These are phyloP conservation scores for Andrena marginata DNA, from an alignment of 2,888 invertebrate genomes.

Conservation along the genomic window DNA sequence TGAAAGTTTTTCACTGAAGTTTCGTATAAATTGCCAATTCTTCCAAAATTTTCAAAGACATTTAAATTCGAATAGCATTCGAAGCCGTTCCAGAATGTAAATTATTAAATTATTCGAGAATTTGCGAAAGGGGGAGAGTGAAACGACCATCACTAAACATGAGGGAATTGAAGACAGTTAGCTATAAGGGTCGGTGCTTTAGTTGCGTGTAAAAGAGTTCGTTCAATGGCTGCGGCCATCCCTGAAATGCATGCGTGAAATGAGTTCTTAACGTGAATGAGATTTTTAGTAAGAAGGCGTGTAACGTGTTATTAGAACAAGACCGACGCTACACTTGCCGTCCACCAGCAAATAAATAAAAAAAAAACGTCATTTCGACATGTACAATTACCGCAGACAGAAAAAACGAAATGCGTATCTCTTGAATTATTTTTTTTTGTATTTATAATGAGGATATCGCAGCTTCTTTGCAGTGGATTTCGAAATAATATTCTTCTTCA, in stretches of 20 bases:
- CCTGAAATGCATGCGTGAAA: conserved; percentile 73
- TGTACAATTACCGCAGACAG: conserved; percentile 16
- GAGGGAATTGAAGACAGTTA: conserved; percentile 35
- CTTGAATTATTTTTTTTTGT: not conserved
- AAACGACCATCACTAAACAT: not conserved
- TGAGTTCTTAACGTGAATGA: conserved; percentile 76
- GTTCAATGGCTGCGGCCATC: conserved; percentile 54
- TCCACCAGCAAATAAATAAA: conserved; percentile 23
- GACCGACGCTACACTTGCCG: conserved; percentile 11
- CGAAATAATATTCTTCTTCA: not conserved
- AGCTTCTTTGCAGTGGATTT: not conserved
- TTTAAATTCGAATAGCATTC: not conserved
- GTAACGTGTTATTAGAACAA: conserved; percentile 63
- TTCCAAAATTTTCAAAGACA: not conserved
- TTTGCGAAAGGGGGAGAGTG: not conserved
- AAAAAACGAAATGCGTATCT: conserved; percentile 6
- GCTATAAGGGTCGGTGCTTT: conserved; percentile 30
- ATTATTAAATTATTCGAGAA: not conserved
- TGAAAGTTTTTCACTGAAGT: not conserved
- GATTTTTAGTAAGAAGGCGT: conserved; percentile 71
- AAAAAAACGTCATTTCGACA: conserved; percentile 18
- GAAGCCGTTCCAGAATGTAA: not conserved
- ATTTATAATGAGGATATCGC: not conserved
- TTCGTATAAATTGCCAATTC: not conserved
- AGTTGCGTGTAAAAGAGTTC: conserved; percentile 64